Base-by-base conservation (phyloP, 2,888 invertebrate species). In the Mythimna impura region DNA sequence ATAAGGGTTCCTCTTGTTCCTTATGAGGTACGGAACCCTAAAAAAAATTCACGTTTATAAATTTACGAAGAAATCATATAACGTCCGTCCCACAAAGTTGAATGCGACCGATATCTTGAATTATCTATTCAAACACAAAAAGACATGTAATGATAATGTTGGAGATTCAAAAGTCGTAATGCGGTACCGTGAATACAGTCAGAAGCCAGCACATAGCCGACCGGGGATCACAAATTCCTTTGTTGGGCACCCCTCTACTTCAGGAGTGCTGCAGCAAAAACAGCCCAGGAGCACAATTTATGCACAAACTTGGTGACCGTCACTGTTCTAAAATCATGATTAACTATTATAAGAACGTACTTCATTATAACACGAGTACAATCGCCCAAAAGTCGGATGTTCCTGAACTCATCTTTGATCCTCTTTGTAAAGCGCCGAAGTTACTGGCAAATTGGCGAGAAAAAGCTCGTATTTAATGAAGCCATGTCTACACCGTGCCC, bases 221-320 rank as follows among this genome's bases (percentile, higher is more conserved):
- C 65, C 66, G 73, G 75, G 70, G 73, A 74, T 75, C 76, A 66
- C 40, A 80, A 84, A 84, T 85, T 86, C 78, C 78, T 86, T 87
- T 88, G 86, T 91, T 88, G 63, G 78, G 72, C 71, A 83, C 73
- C 74, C 78, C 76, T 79, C 80, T 79, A 81, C 82, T 86, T 83
- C 66, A 57, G 66, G 77, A 52, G 9, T 52, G 76, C 50, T 40
- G 73, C 68, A 76, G 71, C 80, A 80, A 86, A 87, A 88, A 86
- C 77, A 77, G 83, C 85, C 73, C 73, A 60, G 73, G 75, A 81
- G 80, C 72, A 66, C 84, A 90, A 90, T 91, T 90, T 89, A 89
- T 89, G 88, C 86, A 82, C 81, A 80, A 90, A 89, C 85, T 90
- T 88, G 74, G 68, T 78, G 69, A 66, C 58, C 70, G 66, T 52